Evolutionary conservation across 2,888 invertebrate species (phyloP), one percentile per base, ranked within the genome.

Genomic region (Chrysolina oricalcia): DNA sequence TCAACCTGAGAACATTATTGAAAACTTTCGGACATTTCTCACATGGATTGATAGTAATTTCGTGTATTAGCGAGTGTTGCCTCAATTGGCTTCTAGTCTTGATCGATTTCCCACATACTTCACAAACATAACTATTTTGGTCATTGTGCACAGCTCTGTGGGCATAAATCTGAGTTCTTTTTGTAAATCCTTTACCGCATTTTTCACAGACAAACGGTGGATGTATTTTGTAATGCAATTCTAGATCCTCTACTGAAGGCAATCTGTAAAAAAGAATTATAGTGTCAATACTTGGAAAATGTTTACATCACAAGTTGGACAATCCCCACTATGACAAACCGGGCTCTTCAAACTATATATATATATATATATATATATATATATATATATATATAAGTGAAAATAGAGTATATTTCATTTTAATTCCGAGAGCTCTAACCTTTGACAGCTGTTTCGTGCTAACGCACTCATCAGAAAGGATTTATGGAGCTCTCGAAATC

Each of bases 101-200:
- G 13, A 23, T 15, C 6, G 23, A 10, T 59, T 15, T 59, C 27
- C 59, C 59, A 59, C 59, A 59, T n/a, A 59, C 15, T 59, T 59
- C 59, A 59, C 59, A 59, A 27, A 59, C 23, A 27, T 27, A 59
- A 59, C 59, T 59, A n/a, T 27, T 59, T 27, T 21, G 23, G 15
- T 59, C 59, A 27, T 59, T 59, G 27, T 59, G 59, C 8, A 59
- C 59, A 15, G 13, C 23, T 27, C 23, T 13, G 23, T 59, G 59
- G 11, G 13, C 6, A 59, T 15, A 11, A 5, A 27, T 5, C n/a
- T 15, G 5, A 15, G 5, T 13, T 27, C 8, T 59, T 23, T 0
- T 27, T 23, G 59, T 23, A 15, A 59, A 59, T 23, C 59, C 59
- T 27, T 59, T 59, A 27, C 59, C 59, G n/a, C 59, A 59, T 59